Evolutionary conservation across 2,113 vertebrate species (phyloP).

Genomic region (Hemiscyllium ocellatum): DNA sequence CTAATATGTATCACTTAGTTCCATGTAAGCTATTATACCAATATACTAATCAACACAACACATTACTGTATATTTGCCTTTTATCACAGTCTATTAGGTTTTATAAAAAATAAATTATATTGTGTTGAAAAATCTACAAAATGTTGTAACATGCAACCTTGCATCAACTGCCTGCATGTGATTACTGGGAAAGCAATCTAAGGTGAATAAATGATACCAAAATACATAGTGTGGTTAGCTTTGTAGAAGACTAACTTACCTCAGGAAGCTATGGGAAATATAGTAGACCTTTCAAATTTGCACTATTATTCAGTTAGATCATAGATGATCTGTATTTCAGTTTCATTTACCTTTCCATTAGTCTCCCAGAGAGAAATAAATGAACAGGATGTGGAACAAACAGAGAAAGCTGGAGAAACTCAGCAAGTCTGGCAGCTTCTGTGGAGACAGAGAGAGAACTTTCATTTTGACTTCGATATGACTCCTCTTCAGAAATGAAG

Average conservation of each 20-base stretch:
- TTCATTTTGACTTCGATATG: no score
- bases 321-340: neutral
- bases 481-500: no score
- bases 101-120: neutral
- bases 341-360: neutral
- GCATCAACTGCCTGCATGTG: neutral
- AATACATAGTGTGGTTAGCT: neutral
- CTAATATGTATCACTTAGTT: neutral
- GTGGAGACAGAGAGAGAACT: no score
- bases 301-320: neutral
- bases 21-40: neutral
- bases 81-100: neutral
- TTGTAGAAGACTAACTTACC: neutral
- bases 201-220: neutral
- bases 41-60: neutral
- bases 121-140: no score
- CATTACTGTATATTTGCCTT: neutral
- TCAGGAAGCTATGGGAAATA: neutral
- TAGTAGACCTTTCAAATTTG: neutral
- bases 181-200: neutral
- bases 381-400: no score
- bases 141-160: neutral
- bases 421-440: no score
- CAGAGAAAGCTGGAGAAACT: no score
- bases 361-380: neutral